These are phyloP conservation scores for Dicerorhinus sumatrensis DNA, from an alignment of 2,113 vertebrate genomes.

Conservation along the genomic window DNA sequence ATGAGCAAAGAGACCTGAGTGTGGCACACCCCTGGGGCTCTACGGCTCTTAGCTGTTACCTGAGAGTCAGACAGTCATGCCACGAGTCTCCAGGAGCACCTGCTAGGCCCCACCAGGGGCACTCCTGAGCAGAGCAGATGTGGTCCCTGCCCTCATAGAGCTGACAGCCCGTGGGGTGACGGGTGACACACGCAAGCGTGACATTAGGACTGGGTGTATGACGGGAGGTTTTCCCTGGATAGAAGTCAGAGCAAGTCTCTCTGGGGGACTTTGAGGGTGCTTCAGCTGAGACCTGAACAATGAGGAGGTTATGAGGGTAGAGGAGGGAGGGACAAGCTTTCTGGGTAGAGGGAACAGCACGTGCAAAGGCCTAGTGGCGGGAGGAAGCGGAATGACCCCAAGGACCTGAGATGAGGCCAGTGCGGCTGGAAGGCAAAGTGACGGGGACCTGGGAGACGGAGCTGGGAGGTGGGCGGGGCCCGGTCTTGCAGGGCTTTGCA, in stretches of 20 bases:
- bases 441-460: not conserved
- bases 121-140: rapidly evolving
- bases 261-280: not conserved
- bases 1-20: rapidly evolving
- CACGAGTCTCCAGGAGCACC: not conserved
- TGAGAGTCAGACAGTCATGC: not conserved
- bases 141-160: not conserved
- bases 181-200: not conserved
- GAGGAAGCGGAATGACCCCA: not conserved
- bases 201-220: not conserved
- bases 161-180: not conserved
- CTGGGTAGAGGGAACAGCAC: not conserved
- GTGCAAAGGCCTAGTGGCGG: not conserved
- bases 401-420: not conserved
- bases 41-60: not conserved
- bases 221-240: not conserved
- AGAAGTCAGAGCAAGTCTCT: not conserved
- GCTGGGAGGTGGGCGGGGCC: not conserved
- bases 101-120: not conserved
- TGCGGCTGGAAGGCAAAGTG: not conserved
- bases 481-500: not conserved
- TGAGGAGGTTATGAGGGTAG: not conserved
- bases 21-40: not conserved
- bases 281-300: not conserved
- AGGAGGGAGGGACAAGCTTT: not conserved